These are phyloP conservation scores for Junonia oenone DNA, from an alignment of 2,888 invertebrate species.

Conservation along the genomic window DNA sequence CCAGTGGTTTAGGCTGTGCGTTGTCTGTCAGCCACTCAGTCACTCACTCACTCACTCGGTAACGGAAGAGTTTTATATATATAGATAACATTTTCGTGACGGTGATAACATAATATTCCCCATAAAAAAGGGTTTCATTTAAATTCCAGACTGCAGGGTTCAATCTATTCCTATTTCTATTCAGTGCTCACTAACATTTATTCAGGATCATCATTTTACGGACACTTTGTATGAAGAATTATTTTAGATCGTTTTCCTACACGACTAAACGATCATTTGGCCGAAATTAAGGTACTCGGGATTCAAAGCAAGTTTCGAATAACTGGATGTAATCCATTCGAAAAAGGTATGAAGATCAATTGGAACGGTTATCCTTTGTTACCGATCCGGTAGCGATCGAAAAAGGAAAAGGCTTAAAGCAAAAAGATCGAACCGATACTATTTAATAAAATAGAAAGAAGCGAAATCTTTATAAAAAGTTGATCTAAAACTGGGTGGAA, in stretches of 20 bases:
- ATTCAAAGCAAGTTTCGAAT: constrained; percentile 20
- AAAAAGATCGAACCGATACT: not conserved
- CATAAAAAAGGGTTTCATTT: too few relatives aligned
- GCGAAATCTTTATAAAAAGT: too few relatives aligned
- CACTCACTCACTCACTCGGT: too few relatives aligned
- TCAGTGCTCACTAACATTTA: not conserved
- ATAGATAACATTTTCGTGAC: too few relatives aligned
- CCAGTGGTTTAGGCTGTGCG: too few relatives aligned
- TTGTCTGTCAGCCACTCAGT: too few relatives aligned
- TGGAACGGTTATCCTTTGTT: constrained; percentile 10
- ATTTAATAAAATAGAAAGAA: not conserved
- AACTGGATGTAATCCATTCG: constrained; percentile 17
- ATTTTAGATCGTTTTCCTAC: constrained; percentile 9
- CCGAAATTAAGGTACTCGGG: constrained; percentile 12
- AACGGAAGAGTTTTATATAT: too few relatives aligned
- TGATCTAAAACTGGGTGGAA: too few relatives aligned
- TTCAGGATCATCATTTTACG: constrained; percentile 4
- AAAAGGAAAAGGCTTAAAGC: not conserved
- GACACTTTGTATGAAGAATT: constrained; percentile 6
- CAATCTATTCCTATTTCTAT: constrained; percentile 1
- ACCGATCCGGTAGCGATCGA: not conserved
- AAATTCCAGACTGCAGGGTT: too few relatives aligned
- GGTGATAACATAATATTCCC: too few relatives aligned
- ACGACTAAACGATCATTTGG: constrained; percentile 13
- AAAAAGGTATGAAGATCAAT: constrained; percentile 18